Evolutionary conservation across 2,888 invertebrate genomes (phyloP).

Genomic region (Spilosoma lubricipeda): DNA sequence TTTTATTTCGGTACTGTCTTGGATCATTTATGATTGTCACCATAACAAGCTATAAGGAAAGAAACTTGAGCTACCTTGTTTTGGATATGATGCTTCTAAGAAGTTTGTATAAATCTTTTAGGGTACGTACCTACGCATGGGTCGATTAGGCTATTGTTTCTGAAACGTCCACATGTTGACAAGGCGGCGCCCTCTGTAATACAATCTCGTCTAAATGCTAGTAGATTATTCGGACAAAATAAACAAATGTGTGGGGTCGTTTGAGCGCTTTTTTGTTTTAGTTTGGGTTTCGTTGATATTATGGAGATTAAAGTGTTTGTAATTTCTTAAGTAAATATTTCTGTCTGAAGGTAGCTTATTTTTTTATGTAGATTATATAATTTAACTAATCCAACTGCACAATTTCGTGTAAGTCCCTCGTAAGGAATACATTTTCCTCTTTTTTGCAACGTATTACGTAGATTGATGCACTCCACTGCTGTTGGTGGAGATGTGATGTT

Average conservation of each 20-base stretch:
- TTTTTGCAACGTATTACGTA: background rate
- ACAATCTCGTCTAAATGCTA: slow-evolving; percentile 29
- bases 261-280: background rate
- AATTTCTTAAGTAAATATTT: background rate
- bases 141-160: slow-evolving; percentile 41
- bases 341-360: background rate
- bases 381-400: too few relatives aligned
- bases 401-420: too few relatives aligned
- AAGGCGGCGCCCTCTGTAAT: slow-evolving; percentile 38
- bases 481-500: too few relatives aligned
- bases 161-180: slow-evolving; percentile 42
- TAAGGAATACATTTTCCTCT: background rate
- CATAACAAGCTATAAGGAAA: slow-evolving; percentile 19
- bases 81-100: slow-evolving; percentile 27
- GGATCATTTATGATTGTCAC: slow-evolving; percentile 30
- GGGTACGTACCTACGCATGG: slow-evolving; percentile 26
- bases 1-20: slow-evolving; percentile 25
- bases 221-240: slow-evolving; percentile 49
- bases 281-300: background rate
- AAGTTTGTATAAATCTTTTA: slow-evolving; percentile 25
- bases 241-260: slow-evolving; percentile 57
- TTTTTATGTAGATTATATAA: background rate
- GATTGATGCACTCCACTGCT: too few relatives aligned
- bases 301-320: background rate
- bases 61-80: slow-evolving; percentile 23